A percentile compares a stretch with the other conserved stretches of the same genome.
Evolutionary conservation across 2,797 vertebrate genomes (phyloP).

Genomic region (Saxicola maurus): DNA sequence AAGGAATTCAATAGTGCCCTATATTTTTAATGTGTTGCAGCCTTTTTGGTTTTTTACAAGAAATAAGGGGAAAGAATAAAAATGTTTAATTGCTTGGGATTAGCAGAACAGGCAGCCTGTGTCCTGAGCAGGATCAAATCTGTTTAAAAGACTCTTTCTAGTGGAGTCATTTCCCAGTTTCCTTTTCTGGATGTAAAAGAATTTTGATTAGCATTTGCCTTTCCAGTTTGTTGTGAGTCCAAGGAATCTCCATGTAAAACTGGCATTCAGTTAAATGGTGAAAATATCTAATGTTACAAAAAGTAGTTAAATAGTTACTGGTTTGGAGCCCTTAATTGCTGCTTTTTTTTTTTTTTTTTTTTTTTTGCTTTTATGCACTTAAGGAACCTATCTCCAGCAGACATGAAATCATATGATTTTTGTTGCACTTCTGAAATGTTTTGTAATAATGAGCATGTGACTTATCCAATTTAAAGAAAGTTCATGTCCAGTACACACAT

Average conservation of each 20-base stretch:
- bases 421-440: constrained; percentile 39
- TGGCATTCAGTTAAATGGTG: neutral
- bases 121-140: constrained; percentile 4
- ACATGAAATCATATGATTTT: constrained; percentile 61
- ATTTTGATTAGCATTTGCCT: constrained; percentile 17
- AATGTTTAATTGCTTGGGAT: constrained; percentile 28
- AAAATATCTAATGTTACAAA: neutral
- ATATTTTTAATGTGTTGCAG: constrained; percentile 36
- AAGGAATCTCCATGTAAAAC: constrained; percentile 5
- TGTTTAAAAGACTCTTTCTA: constrained; percentile 34
- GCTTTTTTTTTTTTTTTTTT: neutral
- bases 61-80: constrained; percentile 42
- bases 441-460: constrained; percentile 61
- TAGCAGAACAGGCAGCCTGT: constrained; percentile 35
- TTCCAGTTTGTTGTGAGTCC: constrained; percentile 11
- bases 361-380: neutral
- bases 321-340: neutral
- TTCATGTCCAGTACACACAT: constrained; percentile 58
- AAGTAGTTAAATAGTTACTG: neutral
- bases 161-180: constrained; percentile 39
- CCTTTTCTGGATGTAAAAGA: constrained; percentile 27
- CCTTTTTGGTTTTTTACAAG: constrained; percentile 36
- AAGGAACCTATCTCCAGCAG: constrained; percentile 55
- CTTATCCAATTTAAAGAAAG: constrained; percentile 59
- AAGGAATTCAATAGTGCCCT: constrained; percentile 27